These are phyloP conservation scores for Biston betularia DNA, from an alignment of 2,888 invertebrate species.

Conservation along the genomic window DNA sequence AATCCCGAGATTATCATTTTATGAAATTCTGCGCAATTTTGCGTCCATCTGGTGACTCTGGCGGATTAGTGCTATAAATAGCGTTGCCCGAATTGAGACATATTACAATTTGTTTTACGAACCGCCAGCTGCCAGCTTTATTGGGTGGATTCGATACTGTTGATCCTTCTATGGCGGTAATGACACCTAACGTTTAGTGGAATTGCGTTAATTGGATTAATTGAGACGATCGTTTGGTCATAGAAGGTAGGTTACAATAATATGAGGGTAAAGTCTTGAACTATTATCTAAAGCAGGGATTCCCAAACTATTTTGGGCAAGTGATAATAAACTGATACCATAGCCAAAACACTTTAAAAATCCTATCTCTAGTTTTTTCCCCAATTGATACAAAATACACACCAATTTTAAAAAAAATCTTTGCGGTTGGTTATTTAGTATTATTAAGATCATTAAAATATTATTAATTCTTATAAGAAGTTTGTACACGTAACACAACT, in stretches of 20 bases:
- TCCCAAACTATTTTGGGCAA: too few relatives aligned
- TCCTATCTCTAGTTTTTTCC: too few relatives aligned
- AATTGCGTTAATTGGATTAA: constrained; percentile 28
- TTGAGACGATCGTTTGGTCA: constrained; percentile 13
- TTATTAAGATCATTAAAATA: too few relatives aligned
- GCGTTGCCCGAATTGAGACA: constrained; percentile 60
- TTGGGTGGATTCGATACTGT: constrained; percentile 39
- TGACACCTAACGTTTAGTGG: constrained; percentile 20
- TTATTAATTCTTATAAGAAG: too few relatives aligned
- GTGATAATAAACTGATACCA: too few relatives aligned
- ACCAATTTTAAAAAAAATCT: too few relatives aligned
- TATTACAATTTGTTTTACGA: constrained; percentile 59
- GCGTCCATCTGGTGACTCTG: background rate
- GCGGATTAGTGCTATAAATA: constrained; percentile 43
- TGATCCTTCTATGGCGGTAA: constrained; percentile 26
- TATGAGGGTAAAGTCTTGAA: background rate
- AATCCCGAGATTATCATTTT: too few relatives aligned
- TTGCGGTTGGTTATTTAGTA: too few relatives aligned
- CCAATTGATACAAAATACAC: too few relatives aligned
- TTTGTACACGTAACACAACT: too few relatives aligned
- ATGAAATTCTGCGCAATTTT: background rate
- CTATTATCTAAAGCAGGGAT: too few relatives aligned
- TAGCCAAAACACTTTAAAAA: too few relatives aligned
- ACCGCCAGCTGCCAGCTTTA: constrained; percentile 45
- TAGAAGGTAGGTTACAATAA: background rate